Base-by-base conservation (phyloP, 2,888 invertebrate genomes). In the Subacronicta megacephala region DNA sequence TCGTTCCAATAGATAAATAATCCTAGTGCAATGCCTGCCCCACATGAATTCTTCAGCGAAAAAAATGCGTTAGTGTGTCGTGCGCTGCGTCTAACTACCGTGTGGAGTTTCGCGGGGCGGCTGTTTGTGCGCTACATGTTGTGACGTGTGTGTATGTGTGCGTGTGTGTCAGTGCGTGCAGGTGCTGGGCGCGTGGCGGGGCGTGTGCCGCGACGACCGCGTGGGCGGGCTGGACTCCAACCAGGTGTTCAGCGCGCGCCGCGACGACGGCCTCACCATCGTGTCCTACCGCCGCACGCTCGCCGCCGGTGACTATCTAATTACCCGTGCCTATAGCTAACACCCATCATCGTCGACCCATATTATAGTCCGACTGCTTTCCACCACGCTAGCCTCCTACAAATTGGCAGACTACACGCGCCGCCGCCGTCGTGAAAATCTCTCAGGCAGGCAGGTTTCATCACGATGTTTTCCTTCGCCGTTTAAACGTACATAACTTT, bases 151-250 rank as follows among this genome's bases (percentile, higher is more conserved):
- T n/a, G 33, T 33, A 31, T 33, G 31, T 7, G 17, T 18, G 31
- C 98, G 78, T 96, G 96, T 13, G 97, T 2, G 97, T 89, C 85
- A 97, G 96, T 98, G 98, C 82, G 97, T 97, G 40, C 97, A 97
- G 89, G 97, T 98, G 58, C 93, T 98, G 76, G 98, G 98, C 1
- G 96, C 96, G 77, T 97, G 97, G 86, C 97, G 95, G 85, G 98
- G 98, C 35, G 98, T 98, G 33, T 98, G 98, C 76, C 96, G 96
- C 67, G 98, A 98, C 88, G 96, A 96, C 57, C 88, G 95, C n/a
- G 95, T 98, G 2, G 98, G 98, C 23, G 98, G 97, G 0, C 95
- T 96, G 69, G 97, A 98, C 83, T 97, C 95, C 84, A 97, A 97
- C 85, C 98, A 98, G 92, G 90, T 98, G 75, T 96, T 96, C 83